A percentile compares a stretch with the other conserved stretches of the same genome.
phyloP scores from a whole-genome alignment of 2,888 invertebrate species.

The Melanostoma scalare region DNA sequence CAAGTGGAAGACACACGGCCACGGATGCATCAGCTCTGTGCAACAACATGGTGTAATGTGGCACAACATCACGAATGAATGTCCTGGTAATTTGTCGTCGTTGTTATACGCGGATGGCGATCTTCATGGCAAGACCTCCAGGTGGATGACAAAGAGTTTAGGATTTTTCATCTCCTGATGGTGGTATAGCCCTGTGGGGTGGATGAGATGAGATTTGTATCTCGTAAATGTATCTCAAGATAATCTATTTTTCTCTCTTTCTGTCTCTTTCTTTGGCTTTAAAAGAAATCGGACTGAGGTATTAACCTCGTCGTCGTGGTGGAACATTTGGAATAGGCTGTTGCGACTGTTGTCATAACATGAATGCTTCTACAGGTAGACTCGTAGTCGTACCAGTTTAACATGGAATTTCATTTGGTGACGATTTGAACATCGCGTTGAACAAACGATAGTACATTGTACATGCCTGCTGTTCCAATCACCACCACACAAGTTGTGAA shows the following conservation, averaged over 20 bases:
- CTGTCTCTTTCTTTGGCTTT: too few relatives aligned
- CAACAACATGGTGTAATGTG: constrained; percentile 66
- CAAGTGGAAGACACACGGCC: constrained; percentile 46
- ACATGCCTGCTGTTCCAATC: constrained; percentile 68
- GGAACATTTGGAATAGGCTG: constrained; percentile 60
- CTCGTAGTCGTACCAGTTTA: constrained; percentile 7
- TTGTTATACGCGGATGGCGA: constrained; percentile 35
- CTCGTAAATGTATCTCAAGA: constrained; percentile 52
- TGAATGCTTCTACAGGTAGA: constrained; percentile 44
- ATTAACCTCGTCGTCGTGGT: constrained; percentile 31
- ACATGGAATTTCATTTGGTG: constrained; percentile 59
- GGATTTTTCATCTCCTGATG: constrained; percentile 31
- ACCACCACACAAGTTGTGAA: constrained; percentile 68
- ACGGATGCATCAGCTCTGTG: constrained; percentile 43
- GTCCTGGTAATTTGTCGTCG: constrained; percentile 66
- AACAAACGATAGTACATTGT: constrained; percentile 56
- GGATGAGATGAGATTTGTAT: constrained; percentile 67
- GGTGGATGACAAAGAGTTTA: constrained; percentile 55
- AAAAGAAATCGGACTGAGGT: constrained; percentile 1
- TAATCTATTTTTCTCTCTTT: constrained; percentile 49
- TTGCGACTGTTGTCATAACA: constrained; percentile 60
- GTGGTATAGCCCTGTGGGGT: constrained; percentile 44
- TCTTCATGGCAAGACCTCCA: constrained; percentile 52
- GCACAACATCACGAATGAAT: constrained; percentile 70
- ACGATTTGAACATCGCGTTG: constrained; percentile 67